Evolutionary conservation across 2,113 vertebrate genomes (phyloP).

Genomic region (Actenoides hombroni): DNA sequence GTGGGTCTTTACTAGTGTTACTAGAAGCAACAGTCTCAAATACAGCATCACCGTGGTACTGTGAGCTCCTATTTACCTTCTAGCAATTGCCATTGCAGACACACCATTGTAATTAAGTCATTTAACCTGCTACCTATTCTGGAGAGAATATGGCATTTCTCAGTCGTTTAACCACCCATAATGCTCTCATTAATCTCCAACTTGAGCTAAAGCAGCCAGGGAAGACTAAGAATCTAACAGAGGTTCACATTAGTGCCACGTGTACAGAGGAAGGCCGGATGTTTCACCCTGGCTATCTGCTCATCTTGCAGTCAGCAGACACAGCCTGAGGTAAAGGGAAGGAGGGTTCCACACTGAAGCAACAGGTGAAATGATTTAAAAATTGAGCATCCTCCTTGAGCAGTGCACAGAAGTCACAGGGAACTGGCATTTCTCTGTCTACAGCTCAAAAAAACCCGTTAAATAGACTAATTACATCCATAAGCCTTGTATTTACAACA

Average conservation of each 20-base stretch:
- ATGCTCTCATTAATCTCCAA: background rate
- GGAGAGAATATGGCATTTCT: background rate
- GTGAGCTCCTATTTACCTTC: background rate
- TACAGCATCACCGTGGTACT: background rate
- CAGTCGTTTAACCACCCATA: background rate
- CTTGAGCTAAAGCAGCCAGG: background rate
- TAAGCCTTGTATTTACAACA: background rate
- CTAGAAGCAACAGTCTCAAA: slow-evolving; percentile 1
- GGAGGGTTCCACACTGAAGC: background rate
- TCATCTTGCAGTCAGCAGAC: background rate
- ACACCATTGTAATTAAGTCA: background rate
- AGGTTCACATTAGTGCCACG: background rate
- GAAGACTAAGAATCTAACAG: slow-evolving; percentile 12
- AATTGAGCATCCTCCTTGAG: background rate
- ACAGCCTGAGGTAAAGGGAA: background rate
- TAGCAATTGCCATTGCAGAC: background rate
- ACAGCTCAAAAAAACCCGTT: background rate
- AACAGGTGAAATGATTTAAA: background rate
- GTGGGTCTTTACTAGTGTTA: background rate
- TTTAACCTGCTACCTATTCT: background rate
- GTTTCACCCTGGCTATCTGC: background rate
- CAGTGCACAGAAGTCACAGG: background rate
- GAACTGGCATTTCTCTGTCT: background rate
- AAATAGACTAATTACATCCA: background rate
- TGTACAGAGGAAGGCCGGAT: background rate